These are phyloP conservation scores for Caenorhabditis auriculariae DNA, from an alignment of 2,888 invertebrate genomes.

Conservation along the genomic window DNA sequence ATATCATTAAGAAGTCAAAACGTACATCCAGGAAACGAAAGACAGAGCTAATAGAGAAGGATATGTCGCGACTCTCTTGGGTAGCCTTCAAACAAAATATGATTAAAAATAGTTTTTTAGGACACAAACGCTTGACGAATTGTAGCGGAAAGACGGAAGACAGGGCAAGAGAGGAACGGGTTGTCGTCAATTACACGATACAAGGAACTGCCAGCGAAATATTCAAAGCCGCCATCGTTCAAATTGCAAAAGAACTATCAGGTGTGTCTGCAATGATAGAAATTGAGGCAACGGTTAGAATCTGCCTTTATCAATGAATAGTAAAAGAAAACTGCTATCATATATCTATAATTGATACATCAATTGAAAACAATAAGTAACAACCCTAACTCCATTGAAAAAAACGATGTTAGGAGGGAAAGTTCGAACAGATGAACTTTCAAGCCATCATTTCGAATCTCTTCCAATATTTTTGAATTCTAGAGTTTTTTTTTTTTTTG, in stretches of 20 bases:
- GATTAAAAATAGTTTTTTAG: constrained; percentile 3
- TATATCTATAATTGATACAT: too few relatives aligned
- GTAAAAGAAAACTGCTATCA: too few relatives aligned
- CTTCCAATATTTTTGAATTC: too few relatives aligned
- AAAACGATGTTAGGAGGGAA: too few relatives aligned
- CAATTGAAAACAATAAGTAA: too few relatives aligned
- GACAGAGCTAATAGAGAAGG: constrained; percentile 72
- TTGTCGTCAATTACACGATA: constrained; percentile 90
- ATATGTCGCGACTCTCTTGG: constrained; percentile 81
- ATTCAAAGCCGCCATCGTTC: constrained; percentile 84
- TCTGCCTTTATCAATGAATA: too few relatives aligned
- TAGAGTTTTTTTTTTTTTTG: too few relatives aligned
- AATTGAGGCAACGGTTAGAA: too few relatives aligned
- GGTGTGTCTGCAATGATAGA: too few relatives aligned
- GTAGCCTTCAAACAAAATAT: constrained; percentile 66
- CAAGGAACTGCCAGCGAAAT: constrained; percentile 91
- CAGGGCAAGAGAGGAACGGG: constrained; percentile 84
- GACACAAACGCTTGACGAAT: constrained; percentile 8
- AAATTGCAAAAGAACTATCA: constrained; percentile 72
- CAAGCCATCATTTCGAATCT: too few relatives aligned
- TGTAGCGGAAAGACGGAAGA: constrained; percentile 71
- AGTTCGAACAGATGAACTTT: too few relatives aligned
- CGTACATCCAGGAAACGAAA: constrained; percentile 71
- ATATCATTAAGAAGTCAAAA: constrained; percentile 69
- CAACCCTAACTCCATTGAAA: too few relatives aligned